These are phyloP conservation scores for Nixonia krombeini DNA, from an alignment of 1,140 invertebrate genomes.

Conservation along the genomic window DNA sequence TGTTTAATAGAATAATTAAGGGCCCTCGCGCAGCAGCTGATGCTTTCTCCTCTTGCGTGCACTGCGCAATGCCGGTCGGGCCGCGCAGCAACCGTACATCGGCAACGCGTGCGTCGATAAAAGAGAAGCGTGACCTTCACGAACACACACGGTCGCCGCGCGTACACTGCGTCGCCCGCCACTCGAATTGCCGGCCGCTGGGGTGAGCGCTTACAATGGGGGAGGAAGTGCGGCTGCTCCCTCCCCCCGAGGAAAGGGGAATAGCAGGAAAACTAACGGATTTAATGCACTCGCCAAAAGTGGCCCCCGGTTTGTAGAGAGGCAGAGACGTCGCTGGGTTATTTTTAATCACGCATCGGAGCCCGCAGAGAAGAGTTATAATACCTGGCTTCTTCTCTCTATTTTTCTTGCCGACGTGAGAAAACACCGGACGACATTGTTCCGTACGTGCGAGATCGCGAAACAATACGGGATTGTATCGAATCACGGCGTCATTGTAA, in stretches of 20 bases:
- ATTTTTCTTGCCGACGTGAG: constrained; percentile 6
- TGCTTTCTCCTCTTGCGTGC: constrained; percentile 54
- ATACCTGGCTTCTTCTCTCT: background rate
- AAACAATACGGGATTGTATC: background rate
- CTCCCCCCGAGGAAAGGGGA: no score
- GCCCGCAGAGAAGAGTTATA: background rate
- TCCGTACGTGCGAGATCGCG: background rate
- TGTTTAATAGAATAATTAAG: constrained; percentile 73
- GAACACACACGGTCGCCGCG: background rate
- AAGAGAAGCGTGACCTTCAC: constrained; percentile 40
- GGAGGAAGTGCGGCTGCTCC: no score
- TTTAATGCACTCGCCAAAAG: constrained; percentile 43
- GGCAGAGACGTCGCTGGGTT: constrained; percentile 22
- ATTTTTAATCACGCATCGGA: constrained; percentile 18
- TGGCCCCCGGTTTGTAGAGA: constrained; percentile 26
- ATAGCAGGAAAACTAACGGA: constrained; percentile 37
- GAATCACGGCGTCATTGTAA: no score
- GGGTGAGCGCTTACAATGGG: constrained; percentile 38
- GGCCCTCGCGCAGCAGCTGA: constrained; percentile 67
- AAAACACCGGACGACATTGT: background rate
- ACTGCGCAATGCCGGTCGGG: constrained; percentile 19
- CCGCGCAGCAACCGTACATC: constrained; percentile 1
- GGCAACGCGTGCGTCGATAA: constrained; percentile 26
- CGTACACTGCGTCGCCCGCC: background rate
- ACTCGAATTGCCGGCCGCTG: constrained; percentile 26